Evolutionary conservation across 2,113 vertebrate species (phyloP).

Genomic region (Trematomus loennbergii): DNA sequence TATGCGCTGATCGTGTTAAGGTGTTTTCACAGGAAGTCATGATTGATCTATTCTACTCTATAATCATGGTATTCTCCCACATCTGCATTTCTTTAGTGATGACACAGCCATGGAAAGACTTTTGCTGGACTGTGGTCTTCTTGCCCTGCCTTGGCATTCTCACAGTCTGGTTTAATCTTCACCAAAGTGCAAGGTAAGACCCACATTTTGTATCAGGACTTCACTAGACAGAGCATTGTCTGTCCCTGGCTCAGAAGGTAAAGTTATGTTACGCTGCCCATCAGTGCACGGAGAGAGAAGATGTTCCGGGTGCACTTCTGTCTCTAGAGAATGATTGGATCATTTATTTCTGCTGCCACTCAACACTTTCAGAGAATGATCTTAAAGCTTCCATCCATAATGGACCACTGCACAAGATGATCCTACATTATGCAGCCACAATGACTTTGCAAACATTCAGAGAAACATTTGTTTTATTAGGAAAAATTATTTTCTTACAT

Average conservation of each 20-base stretch:
- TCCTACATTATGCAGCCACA: neutral
- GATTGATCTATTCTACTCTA: neutral
- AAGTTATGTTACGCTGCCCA: slow-evolving; percentile 2
- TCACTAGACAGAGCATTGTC: neutral
- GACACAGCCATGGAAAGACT: neutral
- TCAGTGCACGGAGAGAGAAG: neutral
- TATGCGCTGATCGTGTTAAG: neutral
- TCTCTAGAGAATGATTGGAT: neutral
- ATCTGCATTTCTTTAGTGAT: neutral
- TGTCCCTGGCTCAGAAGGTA: neutral
- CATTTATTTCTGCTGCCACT: slow-evolving; percentile 23
- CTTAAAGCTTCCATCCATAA: neutral
- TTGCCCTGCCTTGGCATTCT: neutral
- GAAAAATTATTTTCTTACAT: neutral
- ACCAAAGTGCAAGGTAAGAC: neutral
- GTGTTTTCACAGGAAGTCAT: neutral
- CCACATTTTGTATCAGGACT: neutral
- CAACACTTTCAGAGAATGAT: slow-evolving; percentile 6
- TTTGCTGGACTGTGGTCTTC: neutral
- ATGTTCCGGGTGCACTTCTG: slow-evolving; percentile 10
- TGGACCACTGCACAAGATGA: neutral
- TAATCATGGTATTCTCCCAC: neutral
- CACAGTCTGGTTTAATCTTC: neutral
- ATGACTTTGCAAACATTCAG: neutral
- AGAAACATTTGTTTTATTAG: neutral